Evolutionary conservation across 2,888 invertebrate species (phyloP), one percentile per base, ranked within the genome.

Genomic region (Heliconius ethilla): DNA sequence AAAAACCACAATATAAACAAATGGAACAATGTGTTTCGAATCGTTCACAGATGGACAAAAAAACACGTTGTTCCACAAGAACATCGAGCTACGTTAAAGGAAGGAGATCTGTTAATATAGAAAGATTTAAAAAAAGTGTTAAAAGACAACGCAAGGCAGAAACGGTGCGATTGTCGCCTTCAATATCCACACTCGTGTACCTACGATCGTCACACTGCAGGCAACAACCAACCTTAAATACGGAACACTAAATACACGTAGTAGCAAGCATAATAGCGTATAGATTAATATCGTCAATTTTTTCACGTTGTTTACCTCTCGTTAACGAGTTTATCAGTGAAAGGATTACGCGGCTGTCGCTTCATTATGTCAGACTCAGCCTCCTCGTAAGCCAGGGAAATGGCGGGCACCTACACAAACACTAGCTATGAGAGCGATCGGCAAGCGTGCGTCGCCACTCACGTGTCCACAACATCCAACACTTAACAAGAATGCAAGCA

Each of bases 321-420:
- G 96, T 99, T 99, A 95, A 99, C 99, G 94, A 99, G 97, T 96
- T 99, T 99, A 96, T 99, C 99, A 95, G 96, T 96, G 96, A 97
- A 97, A 95, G 99, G 98, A 96, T 99, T 97, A 96, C 99, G 97
- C 95, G 99, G 99, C 96, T 97, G 97, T 95, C 99, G 97, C 97
- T 98, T 98, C 99, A 99, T 99, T 95, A 99, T 99, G 97, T 99
- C 99, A 95, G 98, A 98, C 96, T 99, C 99, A 94, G 98, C 98
- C 96, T 97, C 97, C 96, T 99, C 98, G 96, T 99, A 99, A 95
- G 99, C 98, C 96, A 99, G 96, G 95, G 98, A 98, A 96, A 99
- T 99, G 95, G 98, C 98, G 95, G 99, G 99, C 95, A 98, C 97
- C 98, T 98, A 96, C 92, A 93, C 94, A 94, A 92, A 95, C 90